These are phyloP conservation scores for Lasiurus cinereus DNA, from an alignment of 2,113 vertebrate species.

Conservation along the genomic window DNA sequence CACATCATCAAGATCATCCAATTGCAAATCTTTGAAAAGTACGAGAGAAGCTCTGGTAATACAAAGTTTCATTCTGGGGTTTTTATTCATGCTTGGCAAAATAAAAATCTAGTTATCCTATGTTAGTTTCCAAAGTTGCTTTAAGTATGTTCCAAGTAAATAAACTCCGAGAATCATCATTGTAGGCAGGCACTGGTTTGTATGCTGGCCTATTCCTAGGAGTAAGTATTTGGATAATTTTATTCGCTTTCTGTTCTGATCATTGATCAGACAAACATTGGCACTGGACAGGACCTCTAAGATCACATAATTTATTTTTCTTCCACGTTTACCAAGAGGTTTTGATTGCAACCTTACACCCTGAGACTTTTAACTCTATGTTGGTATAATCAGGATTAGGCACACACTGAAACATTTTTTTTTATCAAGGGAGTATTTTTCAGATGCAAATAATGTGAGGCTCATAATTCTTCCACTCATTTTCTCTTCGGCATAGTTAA, in stretches of 20 bases:
- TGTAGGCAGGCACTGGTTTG: background rate
- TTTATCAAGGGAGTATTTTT: conserved; percentile 52
- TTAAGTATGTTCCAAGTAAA: background rate
- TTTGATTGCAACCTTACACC: conserved; percentile 55
- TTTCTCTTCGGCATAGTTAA: conserved; percentile 62
- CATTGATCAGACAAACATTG: conserved; percentile 45
- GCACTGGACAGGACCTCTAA: conserved; percentile 16
- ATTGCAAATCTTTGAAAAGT: too few species aligned
- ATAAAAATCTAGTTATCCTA: conserved; percentile 41
- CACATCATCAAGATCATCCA: background rate
- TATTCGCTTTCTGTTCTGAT: conserved; percentile 51
- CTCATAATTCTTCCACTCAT: background rate
- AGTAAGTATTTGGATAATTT: conserved; percentile 52
- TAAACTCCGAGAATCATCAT: background rate
- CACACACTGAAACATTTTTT: background rate
- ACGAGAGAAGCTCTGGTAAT: background rate
- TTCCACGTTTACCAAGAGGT: conserved; percentile 60
- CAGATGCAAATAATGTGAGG: background rate
- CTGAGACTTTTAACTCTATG: conserved; percentile 37
- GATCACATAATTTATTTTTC: conserved; percentile 65
- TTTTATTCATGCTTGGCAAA: conserved; percentile 59
- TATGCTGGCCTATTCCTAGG: background rate
- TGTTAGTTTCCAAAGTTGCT: conserved; percentile 28
- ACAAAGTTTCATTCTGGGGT: background rate
- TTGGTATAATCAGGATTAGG: conserved; percentile 46